Conservation (phyloP, 2,888 invertebrate genomes). For the Caenorhabditis doughertyi region DNA sequence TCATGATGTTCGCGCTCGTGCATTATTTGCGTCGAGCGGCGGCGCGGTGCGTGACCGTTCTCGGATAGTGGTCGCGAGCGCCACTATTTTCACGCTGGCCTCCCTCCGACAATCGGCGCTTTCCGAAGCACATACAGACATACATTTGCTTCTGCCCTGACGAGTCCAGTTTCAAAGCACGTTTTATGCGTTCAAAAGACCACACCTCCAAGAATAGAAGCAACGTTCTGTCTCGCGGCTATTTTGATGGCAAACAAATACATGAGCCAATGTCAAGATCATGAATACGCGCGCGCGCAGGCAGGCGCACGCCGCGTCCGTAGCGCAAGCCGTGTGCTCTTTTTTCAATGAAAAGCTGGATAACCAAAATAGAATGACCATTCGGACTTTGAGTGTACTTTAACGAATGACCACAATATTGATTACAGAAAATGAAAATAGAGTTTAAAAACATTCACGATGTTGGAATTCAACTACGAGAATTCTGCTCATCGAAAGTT, state of each 20-base stretch:
- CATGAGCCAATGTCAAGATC: constrained; percentile 64
- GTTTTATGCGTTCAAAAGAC: constrained; percentile 54
- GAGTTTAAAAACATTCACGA: too few species aligned
- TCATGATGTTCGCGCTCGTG: constrained; percentile 62
- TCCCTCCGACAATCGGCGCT: constrained; percentile 25
- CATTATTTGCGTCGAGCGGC: constrained; percentile 54
- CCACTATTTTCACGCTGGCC: constrained; percentile 60
- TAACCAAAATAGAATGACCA: constrained; percentile 50
- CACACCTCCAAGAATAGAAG: constrained; percentile 56
- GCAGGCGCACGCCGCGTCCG: constrained; percentile 58
- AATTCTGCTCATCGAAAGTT: too few species aligned
- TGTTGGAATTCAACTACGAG: too few species aligned
- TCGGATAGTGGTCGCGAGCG: constrained; percentile 36
- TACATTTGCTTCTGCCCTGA: constrained; percentile 17
- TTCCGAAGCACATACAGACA: constrained; percentile 49
- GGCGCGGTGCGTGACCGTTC: constrained; percentile 62
- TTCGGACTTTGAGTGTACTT: constrained; percentile 32
- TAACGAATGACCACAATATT: not conserved
- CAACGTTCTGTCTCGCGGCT: constrained; percentile 34
- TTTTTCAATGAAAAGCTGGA: constrained; percentile 39
- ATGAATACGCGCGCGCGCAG: constrained; percentile 46
- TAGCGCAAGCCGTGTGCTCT: constrained; percentile 34
- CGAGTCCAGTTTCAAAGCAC: constrained; percentile 59
- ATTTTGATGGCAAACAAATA: constrained; percentile 62
- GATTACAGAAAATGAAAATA: too few species aligned